These are phyloP conservation scores for Zosterops borbonicus DNA, from an alignment of 2,113 vertebrate species.

Conservation along the genomic window DNA sequence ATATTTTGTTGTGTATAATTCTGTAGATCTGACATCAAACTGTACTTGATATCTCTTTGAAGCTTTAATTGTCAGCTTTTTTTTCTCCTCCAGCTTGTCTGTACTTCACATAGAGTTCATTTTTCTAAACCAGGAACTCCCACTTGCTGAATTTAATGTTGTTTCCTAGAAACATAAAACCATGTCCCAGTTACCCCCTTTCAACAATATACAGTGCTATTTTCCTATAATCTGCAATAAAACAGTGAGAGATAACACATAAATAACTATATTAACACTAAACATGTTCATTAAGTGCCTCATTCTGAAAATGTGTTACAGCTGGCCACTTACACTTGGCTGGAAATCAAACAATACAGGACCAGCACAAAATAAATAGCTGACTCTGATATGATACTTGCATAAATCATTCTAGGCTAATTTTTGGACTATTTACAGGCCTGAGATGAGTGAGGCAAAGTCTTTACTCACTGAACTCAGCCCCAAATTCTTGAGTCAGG, in stretches of 20 bases:
- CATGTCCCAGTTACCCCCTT: slow-evolving; percentile 8
- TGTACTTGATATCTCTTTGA: slow-evolving; percentile 40
- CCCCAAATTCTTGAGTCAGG: fast-evolving
- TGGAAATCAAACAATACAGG: slow-evolving; percentile 42
- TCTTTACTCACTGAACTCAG: neutral
- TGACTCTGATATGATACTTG: neutral
- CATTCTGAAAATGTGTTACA: slow-evolving; percentile 63
- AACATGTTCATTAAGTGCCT: slow-evolving; percentile 56
- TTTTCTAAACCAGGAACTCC: slow-evolving; percentile 5
- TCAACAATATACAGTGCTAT: slow-evolving; percentile 31
- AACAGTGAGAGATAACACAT: slow-evolving; percentile 38
- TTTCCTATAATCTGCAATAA: slow-evolving; percentile 58
- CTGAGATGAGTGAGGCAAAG: neutral
- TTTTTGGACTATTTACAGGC: neutral
- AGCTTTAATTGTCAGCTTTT: slow-evolving; percentile 44
- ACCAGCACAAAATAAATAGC: slow-evolving; percentile 40
- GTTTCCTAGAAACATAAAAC: slow-evolving; percentile 23
- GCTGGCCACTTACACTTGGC: slow-evolving; percentile 56
- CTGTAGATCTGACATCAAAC: slow-evolving; percentile 31
- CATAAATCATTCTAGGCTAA: neutral
- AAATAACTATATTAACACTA: slow-evolving; percentile 59
- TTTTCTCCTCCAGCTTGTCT: neutral
- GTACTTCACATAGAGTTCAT: neutral
- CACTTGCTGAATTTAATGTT: slow-evolving; percentile 23
- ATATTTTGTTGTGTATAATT: slow-evolving; percentile 22